Evolutionary conservation across 2,113 vertebrate genomes (phyloP).

Genomic region (Mungos mungo): DNA sequence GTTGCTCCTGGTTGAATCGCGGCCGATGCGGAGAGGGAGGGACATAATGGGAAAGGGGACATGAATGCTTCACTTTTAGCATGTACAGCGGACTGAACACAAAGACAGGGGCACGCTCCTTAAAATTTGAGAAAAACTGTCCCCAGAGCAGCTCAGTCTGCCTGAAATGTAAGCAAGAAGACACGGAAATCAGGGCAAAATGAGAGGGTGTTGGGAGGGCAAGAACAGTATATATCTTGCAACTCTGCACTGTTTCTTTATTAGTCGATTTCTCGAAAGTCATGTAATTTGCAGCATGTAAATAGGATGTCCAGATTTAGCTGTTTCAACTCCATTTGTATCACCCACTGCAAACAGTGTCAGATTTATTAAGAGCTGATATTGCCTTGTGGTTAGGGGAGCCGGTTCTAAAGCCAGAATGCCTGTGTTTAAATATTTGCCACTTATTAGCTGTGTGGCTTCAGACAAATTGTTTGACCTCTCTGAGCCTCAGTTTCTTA

Average conservation of each 20-base stretch:
- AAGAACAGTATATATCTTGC: neutral
- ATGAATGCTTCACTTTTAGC: constrained; percentile 8
- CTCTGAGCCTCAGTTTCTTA: neutral
- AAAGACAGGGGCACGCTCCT: neutral
- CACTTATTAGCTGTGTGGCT: neutral
- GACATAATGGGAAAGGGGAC: neutral
- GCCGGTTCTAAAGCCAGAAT: neutral
- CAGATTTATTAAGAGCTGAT: neutral
- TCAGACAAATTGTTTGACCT: neutral
- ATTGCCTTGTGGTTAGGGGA: neutral
- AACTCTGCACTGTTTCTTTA: neutral
- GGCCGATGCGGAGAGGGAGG: neutral
- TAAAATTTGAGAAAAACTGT: constrained; percentile 43
- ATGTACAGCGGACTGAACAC: neutral
- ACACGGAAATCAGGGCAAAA: constrained; percentile 5
- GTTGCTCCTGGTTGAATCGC: constrained; percentile 33
- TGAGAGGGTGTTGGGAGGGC: neutral
- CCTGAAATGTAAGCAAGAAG: neutral
- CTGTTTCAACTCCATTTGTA: neutral
- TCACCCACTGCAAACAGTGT: neutral
- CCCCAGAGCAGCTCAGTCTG: constrained; percentile 4
- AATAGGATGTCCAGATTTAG: neutral
- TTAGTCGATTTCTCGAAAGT: neutral
- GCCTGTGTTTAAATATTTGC: neutral
- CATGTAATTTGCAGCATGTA: neutral